Evolutionary conservation across 2,113 vertebrate genomes (phyloP).

Genomic region (Dolichotis patagonum): DNA sequence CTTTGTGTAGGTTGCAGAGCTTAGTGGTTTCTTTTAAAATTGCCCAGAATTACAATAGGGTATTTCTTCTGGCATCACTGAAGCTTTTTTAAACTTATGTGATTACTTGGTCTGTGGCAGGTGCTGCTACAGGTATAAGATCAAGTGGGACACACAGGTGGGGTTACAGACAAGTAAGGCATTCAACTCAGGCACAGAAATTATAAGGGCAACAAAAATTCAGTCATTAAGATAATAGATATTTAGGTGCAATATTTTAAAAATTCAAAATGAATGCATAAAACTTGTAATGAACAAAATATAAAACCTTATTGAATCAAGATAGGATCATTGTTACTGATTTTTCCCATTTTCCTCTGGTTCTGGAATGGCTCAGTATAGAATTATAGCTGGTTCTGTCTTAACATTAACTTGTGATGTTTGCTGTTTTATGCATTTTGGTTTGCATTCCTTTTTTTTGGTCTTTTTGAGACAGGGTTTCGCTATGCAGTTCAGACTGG

Average conservation of each 20-base stretch:
- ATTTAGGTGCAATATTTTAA: not conserved
- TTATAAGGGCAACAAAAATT: not conserved
- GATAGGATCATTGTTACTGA: not conserved
- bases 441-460: not conserved
- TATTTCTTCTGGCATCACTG: not conserved
- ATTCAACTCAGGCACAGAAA: not conserved
- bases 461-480: not conserved
- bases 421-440: constrained; percentile 7
- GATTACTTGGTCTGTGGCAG: not conserved
- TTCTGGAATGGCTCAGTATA: not conserved
- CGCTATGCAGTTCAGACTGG: not conserved
- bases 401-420: not conserved
- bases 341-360: not conserved
- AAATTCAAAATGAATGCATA: not conserved
- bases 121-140: not conserved
- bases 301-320: not conserved
- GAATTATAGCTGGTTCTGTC: not conserved
- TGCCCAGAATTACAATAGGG: not conserved
- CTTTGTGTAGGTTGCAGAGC: not conserved
- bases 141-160: not conserved
- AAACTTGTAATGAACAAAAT: not conserved
- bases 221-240: not conserved
- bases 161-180: not conserved
- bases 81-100: not conserved
- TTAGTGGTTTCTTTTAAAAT: constrained; percentile 18